A percentile compares a stretch with the other conserved stretches of the same genome.
Conservation (phyloP, 2,888 invertebrate species). For the Nomada ferruginata region DNA sequence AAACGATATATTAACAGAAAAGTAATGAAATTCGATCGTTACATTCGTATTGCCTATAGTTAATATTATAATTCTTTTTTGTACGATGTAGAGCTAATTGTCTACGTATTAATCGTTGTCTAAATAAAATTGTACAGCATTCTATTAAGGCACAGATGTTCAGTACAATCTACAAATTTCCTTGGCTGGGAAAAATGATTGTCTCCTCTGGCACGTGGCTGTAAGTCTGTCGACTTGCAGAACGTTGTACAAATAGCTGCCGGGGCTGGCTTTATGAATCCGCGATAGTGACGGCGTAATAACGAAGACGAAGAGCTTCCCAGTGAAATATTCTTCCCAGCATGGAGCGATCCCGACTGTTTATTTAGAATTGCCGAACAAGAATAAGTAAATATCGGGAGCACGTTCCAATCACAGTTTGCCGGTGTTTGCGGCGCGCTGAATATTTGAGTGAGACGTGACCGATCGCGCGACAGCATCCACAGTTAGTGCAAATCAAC, state of each 20-base stretch:
- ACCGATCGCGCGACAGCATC: background rate
- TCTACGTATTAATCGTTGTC: no score
- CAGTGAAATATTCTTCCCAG: conserved; percentile 29
- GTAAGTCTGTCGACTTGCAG: no score
- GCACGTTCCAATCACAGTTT: conserved; percentile 17
- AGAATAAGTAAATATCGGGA: conserved; percentile 27
- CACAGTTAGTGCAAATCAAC: conserved; percentile 32
- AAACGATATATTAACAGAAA: no score
- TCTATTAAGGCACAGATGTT: no score
- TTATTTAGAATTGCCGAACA: conserved; percentile 25
- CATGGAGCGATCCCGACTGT: background rate
- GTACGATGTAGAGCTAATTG: no score
- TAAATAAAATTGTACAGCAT: no score
- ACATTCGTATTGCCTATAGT: no score
- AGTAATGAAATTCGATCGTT: no score
- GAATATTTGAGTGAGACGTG: conserved; percentile 43
- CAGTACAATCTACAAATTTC: no score
- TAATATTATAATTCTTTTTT: no score
- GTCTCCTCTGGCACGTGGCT: no score
- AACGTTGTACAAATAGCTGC: background rate
- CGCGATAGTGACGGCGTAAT: background rate
- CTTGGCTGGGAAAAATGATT: no score
- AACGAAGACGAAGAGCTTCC: background rate
- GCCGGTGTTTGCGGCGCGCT: conserved; percentile 23
- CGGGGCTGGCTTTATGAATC: conserved; percentile 5